Evolutionary conservation across 2,113 vertebrate genomes (phyloP), one percentile per base, ranked within the genome.

Genomic region (Pseudopipra pipra): DNA sequence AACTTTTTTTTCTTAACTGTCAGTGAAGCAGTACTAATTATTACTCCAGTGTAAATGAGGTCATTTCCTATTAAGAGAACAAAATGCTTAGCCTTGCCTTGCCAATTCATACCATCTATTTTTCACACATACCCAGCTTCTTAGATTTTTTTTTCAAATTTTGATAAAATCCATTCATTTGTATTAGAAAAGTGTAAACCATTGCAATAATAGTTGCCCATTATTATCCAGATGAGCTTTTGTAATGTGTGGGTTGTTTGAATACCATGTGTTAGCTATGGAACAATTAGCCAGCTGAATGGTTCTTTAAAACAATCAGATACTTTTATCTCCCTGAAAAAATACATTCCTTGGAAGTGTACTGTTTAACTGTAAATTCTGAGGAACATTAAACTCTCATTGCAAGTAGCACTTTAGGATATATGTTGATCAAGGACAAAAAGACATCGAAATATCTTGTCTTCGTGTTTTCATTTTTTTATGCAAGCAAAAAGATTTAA

Each of bases 391-490:
- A 90, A 95, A 91, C 97, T 93, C 95, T 88, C 75, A 21, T 93
- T 95, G 92, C 46, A 89, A 97, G 93, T 96, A 97, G 92, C 92
- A 97, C 96, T 98, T 98, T 97, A 74, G 89, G 97, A 98, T 98
- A 98, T 97, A 98, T 98, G 98, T 98, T 98, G 98, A 98, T 98
- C 98, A 98, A 99, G 99, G 99, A 99, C 99, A 98, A 98, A 98
- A 98, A 98, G 97, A 97, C 97, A 95, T 97, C 96, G 96, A 97
- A 97, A 97, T 98, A 97, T 98, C 98, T 98, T 93, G 96, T 98
- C 98, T 98, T 97, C 96, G n/a, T 99, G 97, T 98, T 98, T 98
- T 98, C 97, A 92, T 96, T 97, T 96, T 95, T 97, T 98, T 98
- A 97, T 94, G 97, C 97, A 96, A 96, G 97, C 97, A 97, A 95